phyloP scores from a whole-genome alignment of 2,113 vertebrate genomes.

The Gobiocypris rarus region DNA sequence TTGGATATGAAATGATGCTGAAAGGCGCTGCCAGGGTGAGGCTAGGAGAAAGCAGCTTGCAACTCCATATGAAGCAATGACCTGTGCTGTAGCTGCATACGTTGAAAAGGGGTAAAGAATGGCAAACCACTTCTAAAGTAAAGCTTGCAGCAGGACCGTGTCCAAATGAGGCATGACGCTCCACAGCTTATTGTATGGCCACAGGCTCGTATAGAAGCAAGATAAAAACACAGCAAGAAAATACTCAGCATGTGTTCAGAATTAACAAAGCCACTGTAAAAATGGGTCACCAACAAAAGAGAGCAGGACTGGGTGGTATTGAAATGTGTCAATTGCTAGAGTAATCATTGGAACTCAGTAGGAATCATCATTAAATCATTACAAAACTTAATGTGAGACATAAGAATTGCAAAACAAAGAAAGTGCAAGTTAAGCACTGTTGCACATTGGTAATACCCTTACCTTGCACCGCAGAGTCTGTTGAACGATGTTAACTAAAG shows the following conservation, averaged over 20 bases:
- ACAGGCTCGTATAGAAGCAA: neutral
- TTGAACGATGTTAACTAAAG: neutral
- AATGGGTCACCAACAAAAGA: conserved; percentile 17
- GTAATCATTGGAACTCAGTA: neutral
- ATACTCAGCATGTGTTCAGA: conserved; percentile 37
- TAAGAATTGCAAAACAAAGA: neutral
- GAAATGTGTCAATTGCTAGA: neutral
- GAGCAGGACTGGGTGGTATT: neutral
- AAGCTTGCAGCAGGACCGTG: conserved; percentile 5
- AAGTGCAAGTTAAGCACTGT: neutral
- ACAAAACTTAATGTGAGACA: neutral
- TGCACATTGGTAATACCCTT: neutral
- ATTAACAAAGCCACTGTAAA: conserved; percentile 26
- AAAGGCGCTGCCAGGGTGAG: conserved; percentile 44
- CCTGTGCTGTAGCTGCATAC: neutral
- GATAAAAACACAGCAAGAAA: conserved; percentile 38
- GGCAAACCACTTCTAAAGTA: conserved; percentile 34
- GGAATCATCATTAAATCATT: neutral
- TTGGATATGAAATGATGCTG: conserved; percentile 54
- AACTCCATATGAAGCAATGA: neutral
- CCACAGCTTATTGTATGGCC: conserved; percentile 5
- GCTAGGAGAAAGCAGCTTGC: conserved; percentile 6
- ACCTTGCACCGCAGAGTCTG: neutral
- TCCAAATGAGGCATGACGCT: conserved; percentile 30
- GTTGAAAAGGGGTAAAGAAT: neutral